A percentile compares a stretch with the other conserved stretches of the same genome.
These are phyloP conservation scores for Caenorhabditis sp. DNA, from an alignment of 2,888 invertebrate genomes.

Conservation along the genomic window DNA sequence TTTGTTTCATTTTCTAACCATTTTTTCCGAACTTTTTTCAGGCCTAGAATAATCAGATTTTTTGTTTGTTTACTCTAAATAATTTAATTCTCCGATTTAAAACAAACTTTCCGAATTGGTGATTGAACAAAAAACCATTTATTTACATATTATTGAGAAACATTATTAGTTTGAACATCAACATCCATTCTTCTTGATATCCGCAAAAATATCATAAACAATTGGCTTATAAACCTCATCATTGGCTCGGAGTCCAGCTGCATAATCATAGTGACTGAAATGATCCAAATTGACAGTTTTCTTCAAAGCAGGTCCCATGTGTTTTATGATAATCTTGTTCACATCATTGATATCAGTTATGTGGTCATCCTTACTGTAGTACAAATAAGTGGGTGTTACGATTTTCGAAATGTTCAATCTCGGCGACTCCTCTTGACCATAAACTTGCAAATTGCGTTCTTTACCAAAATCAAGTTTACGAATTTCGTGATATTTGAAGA, in stretches of 20 bases:
- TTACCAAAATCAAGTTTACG: slow-evolving; percentile 24
- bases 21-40: too few relatives aligned
- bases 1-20: too few relatives aligned
- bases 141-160: too few relatives aligned
- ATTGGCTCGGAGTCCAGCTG: slow-evolving; percentile 32
- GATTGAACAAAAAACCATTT: too few relatives aligned
- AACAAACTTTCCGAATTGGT: too few relatives aligned
- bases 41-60: too few relatives aligned
- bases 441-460: slow-evolving; percentile 15
- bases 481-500: slow-evolving; percentile 36
- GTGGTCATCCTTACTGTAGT: slow-evolving; percentile 30
- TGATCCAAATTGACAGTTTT: slow-evolving; percentile 28
- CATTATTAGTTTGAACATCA: too few relatives aligned
- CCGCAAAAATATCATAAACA: slow-evolving; percentile 32
- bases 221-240: slow-evolving; percentile 43
- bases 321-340: slow-evolving; percentile 16
- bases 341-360: slow-evolving; percentile 28
- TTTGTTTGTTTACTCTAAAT: too few relatives aligned
- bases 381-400: slow-evolving; percentile 26
- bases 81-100: too few relatives aligned
- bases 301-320: slow-evolving; percentile 32
- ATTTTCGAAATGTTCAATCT: slow-evolving; percentile 29
- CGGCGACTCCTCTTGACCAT: slow-evolving; percentile 31
- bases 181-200: slow-evolving; percentile 7
- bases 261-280: slow-evolving; percentile 41